Evolutionary conservation across 92 coral and sea anemone genomes (phyloP).

Genomic region (Meandrina meandrites): DNA sequence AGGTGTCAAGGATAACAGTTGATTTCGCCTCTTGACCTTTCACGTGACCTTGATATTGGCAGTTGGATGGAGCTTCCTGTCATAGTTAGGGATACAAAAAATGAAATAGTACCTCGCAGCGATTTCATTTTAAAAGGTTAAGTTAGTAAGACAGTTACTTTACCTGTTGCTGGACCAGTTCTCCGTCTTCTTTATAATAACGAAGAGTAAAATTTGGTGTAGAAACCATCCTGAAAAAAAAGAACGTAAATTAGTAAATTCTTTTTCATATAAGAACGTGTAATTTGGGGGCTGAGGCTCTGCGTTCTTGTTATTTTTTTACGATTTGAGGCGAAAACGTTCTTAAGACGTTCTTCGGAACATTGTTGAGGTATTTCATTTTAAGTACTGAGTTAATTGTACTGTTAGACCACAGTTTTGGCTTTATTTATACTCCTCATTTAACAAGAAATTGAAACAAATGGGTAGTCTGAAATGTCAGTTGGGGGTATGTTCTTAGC

Average conservation of each 20-base stretch:
- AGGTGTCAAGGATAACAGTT: constrained; percentile 58
- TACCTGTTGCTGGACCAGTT: constrained; percentile 35
- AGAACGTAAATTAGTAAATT: background rate
- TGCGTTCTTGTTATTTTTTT: no score
- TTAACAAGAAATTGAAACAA: no score
- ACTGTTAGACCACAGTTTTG: no score
- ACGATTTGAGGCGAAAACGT: no score
- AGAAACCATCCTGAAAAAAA: constrained; percentile 20
- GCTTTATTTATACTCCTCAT: no score
- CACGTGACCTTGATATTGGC: constrained; percentile 75
- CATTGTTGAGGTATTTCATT: no score
- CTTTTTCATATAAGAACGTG: no score
- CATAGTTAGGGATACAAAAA: background rate
- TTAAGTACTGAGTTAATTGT: no score
- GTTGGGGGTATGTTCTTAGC: no score
- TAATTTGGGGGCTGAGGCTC: no score
- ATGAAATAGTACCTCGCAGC: background rate
- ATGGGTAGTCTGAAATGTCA: no score
- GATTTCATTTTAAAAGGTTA: background rate
- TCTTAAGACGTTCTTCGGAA: no score
- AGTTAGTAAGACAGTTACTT: background rate
- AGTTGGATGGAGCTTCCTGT: constrained; percentile 44
- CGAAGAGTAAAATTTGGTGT: constrained; percentile 34
- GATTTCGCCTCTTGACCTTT: constrained; percentile 58
- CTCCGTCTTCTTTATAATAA: constrained; percentile 38